phyloP scores from a whole-genome alignment of 2,888 invertebrate species.

The Drosophila meridiana region DNA sequence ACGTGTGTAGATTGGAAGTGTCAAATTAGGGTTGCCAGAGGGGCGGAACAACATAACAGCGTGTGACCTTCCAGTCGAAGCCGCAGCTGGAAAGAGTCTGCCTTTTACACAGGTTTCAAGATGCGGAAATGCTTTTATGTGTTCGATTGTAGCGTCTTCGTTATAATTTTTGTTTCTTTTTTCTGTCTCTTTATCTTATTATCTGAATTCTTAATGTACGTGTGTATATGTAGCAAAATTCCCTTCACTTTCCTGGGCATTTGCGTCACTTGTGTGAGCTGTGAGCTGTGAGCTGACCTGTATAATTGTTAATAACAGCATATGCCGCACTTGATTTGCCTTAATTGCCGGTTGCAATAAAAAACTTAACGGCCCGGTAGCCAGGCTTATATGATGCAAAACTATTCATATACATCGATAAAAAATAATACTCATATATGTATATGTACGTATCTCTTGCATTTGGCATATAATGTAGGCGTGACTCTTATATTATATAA shows the following conservation, averaged over 20 bases:
- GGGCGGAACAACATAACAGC: slow-evolving; percentile 8
- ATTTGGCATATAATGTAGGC: slow-evolving; percentile 13
- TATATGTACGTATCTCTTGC: neutral
- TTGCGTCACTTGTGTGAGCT: slow-evolving; percentile 46
- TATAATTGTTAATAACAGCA: slow-evolving; percentile 47
- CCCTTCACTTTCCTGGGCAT: slow-evolving; percentile 59
- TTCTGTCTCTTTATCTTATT: slow-evolving; percentile 23
- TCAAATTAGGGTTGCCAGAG: slow-evolving; percentile 45
- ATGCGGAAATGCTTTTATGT: slow-evolving; percentile 33
- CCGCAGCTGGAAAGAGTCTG: neutral
- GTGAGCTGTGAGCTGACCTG: slow-evolving; percentile 21
- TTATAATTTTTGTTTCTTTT: neutral
- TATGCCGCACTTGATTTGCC: slow-evolving; percentile 27
- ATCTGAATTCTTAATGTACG: slow-evolving; percentile 21
- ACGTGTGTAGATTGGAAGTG: slow-evolving; percentile 60
- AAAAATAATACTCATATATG: neutral
- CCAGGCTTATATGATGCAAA: neutral
- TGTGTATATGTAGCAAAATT: slow-evolving; percentile 5
- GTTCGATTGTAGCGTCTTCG: slow-evolving; percentile 16
- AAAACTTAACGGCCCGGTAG: slow-evolving; percentile 18
- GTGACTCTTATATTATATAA: slow-evolving; percentile 1
- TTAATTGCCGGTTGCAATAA: slow-evolving; percentile 47
- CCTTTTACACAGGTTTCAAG: slow-evolving; percentile 50
- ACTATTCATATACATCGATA: neutral
- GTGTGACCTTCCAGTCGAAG: slow-evolving; percentile 41